Conservation (phyloP, 2,888 invertebrate genomes). For the Oscheius sp. region DNA sequence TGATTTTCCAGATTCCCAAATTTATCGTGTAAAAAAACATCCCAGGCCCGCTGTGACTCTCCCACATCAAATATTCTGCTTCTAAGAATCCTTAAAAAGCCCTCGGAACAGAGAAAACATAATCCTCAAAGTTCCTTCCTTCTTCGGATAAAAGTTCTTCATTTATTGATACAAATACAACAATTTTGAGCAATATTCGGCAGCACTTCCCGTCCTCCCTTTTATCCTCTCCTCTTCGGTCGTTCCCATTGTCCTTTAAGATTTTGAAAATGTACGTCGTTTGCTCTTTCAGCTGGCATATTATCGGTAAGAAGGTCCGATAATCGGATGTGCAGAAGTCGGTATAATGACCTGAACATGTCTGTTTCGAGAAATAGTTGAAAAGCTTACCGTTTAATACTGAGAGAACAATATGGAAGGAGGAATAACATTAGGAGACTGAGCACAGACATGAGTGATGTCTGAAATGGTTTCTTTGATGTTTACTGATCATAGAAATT, state of each 20-base stretch:
- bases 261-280: conserved; percentile 29
- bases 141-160: too few species aligned
- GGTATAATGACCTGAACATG: conserved; percentile 11
- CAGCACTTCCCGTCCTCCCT: too few species aligned
- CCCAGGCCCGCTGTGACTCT: too few species aligned
- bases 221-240: neutral
- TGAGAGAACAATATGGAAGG: conserved; percentile 11
- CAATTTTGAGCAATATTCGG: too few species aligned
- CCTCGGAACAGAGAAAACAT: too few species aligned
- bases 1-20: too few species aligned
- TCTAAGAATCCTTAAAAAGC: too few species aligned
- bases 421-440: conserved; percentile 30
- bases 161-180: too few species aligned
- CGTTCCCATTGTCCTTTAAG: conserved; percentile 34
- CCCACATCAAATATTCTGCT: too few species aligned
- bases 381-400: conserved; percentile 19
- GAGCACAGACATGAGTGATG: conserved; percentile 26
- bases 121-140: too few species aligned
- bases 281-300: conserved; percentile 29
- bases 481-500: too few species aligned
- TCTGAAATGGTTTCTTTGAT: conserved; percentile 17
- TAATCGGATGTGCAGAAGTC: conserved; percentile 2
- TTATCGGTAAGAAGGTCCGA: neutral
- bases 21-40: too few species aligned
- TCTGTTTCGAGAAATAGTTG: neutral